phyloP scores from a whole-genome alignment of 2,113 vertebrate species.

The Nibea coibor region DNA sequence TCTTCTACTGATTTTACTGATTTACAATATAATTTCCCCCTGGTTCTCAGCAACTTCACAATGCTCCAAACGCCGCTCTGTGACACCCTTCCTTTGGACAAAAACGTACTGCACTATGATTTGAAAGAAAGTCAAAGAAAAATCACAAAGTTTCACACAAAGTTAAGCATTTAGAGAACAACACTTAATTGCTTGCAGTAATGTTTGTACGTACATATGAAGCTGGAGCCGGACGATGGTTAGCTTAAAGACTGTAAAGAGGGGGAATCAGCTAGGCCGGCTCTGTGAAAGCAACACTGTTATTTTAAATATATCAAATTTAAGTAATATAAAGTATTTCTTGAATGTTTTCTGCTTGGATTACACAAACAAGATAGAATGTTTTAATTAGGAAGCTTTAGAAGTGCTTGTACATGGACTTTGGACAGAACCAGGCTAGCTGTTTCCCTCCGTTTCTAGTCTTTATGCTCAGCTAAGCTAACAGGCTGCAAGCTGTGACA shows the following conservation, averaged over 20 bases:
- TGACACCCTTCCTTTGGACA: neutral
- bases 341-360: neutral
- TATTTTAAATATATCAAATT: too few relatives aligned
- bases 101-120: neutral
- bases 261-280: neutral
- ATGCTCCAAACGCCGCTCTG: neutral
- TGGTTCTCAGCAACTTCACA: constrained; percentile 7
- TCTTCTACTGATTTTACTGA: neutral
- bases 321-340: too few relatives aligned
- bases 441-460: too few relatives aligned
- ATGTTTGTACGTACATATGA: too few relatives aligned
- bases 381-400: neutral
- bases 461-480: too few relatives aligned
- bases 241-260: neutral
- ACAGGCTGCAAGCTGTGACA: too few relatives aligned
- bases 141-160: neutral
- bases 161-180: neutral
- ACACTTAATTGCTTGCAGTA: too few relatives aligned
- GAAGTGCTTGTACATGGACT: neutral
- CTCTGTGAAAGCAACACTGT: too few relatives aligned
- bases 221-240: neutral
- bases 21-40: neutral
- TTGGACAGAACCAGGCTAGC: too few relatives aligned
- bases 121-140: too few relatives aligned
- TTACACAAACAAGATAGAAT: neutral